Evolutionary conservation across 2,113 vertebrate species (phyloP).

Genomic region (Macrotus californicus): DNA sequence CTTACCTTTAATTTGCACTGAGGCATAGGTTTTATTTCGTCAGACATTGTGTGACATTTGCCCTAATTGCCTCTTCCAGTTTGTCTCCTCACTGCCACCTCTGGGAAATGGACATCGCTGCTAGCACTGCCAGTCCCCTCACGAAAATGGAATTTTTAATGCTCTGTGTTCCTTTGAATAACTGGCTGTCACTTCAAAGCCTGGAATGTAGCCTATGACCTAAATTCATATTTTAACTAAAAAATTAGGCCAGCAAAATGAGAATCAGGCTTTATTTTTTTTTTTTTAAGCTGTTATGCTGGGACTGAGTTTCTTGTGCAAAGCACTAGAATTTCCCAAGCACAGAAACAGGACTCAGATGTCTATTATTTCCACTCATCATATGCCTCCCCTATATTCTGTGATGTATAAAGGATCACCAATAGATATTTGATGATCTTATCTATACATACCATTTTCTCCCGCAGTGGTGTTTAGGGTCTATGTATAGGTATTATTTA

Average conservation of each 20-base stretch:
- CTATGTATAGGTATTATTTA: background rate
- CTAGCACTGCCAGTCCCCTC: background rate
- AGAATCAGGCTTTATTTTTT: conserved; percentile 11
- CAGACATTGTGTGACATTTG: background rate
- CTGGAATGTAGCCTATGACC: background rate
- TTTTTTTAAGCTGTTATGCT: conserved; percentile 41
- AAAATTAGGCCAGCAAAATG: conserved; percentile 30
- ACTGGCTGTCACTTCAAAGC: background rate
- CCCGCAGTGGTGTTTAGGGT: background rate
- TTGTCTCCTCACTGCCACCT: background rate
- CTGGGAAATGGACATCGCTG: background rate
- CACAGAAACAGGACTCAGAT: background rate
- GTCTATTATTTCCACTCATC: background rate
- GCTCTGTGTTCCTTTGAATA: background rate
- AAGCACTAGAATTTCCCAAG: background rate
- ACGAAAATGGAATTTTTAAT: background rate
- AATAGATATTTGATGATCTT: background rate
- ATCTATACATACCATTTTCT: background rate
- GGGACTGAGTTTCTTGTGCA: background rate
- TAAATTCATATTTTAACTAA: background rate
- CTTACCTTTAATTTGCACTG: background rate
- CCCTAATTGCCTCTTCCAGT: background rate
- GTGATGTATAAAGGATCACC: background rate
- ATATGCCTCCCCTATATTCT: background rate
- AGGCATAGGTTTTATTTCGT: background rate